Evolutionary conservation across 1,140 invertebrate genomes (phyloP), one percentile per base, ranked within the genome.

Genomic region (Bilobella aurantiaca): DNA sequence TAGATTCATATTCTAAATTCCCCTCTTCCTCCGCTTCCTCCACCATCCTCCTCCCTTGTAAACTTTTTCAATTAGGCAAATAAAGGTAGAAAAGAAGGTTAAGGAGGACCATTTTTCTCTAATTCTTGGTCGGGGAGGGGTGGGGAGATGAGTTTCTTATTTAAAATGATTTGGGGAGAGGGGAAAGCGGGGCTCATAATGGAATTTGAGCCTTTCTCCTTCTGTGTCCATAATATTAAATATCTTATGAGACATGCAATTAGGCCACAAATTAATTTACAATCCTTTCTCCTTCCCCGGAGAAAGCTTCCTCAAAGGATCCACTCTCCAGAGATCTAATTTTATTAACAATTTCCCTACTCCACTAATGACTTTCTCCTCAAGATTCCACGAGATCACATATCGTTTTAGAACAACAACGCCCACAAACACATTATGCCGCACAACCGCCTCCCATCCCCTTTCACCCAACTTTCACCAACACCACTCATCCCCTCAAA

Each of bases 51-150:
- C 32, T 25, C 46, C 21, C 28, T 18, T 27, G 30, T 63, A 65
- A 72, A 72, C 63, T 72, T 72, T 72, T 72, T 72, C 71, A 72
- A 72, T 72, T 72, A 72, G 71, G 68, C 63, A 72, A 69, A 72
- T 72, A 72, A 72, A 72, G 71, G 71, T 72, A 66, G 47, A 42
- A 12, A 42, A n/a, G 37, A 53, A 72, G 66, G 68, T 67, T 67
- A 72, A 72, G 68, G 69, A 68, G 60, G 8, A 42, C n/a, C 64
- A 69, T 72, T 72, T 72, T 69, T 72, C 66, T 72, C 59, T 72
- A 72, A 72, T 72, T 72, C 69, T 65, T 60, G 63, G 30, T 66
- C 42, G 18, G 8, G n/a, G n/a, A n/a, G n/a, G n/a, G n/a, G n/a
- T n/a, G n/a, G n/a, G n/a, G n/a, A n/a, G n/a, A n/a, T n/a, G n/a